These are phyloP conservation scores for Muscicapa comitata DNA, from an alignment of 2,797 vertebrate genomes.

Conservation along the genomic window DNA sequence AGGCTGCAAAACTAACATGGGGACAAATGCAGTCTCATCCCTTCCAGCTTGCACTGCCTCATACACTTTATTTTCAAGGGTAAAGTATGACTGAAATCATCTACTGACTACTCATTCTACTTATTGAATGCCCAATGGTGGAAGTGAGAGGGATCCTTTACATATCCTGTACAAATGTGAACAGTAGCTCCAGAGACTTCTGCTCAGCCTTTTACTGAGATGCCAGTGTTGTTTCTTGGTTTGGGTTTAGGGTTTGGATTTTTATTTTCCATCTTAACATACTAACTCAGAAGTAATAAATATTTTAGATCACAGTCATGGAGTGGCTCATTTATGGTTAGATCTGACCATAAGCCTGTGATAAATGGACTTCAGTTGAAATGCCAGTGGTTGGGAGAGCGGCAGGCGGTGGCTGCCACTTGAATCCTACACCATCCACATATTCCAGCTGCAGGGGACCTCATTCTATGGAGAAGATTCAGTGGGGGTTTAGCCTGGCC, in stretches of 20 bases:
- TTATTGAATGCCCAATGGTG: background rate
- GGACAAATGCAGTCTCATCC: background rate
- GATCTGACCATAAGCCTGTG: slow-evolving; percentile 49
- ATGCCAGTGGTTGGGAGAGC: slow-evolving; percentile 57
- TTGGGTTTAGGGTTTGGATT: background rate
- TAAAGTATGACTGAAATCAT: background rate
- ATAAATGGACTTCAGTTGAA: slow-evolving; percentile 64
- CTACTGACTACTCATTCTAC: no score
- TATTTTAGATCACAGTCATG: slow-evolving; percentile 41
- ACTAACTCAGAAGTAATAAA: slow-evolving; percentile 55
- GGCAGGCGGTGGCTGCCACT: background rate
- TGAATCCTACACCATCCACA: background rate
- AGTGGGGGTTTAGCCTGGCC: slow-evolving; percentile 4
- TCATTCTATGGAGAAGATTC: slow-evolving; percentile 31
- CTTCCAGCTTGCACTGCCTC: background rate
- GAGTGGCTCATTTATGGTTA: slow-evolving; percentile 56
- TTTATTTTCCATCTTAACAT: background rate
- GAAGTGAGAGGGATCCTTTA: background rate
- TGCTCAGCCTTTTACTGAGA: background rate
- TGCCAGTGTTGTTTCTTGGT: background rate
- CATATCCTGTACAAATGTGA: background rate
- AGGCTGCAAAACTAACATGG: background rate
- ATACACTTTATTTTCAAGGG: background rate
- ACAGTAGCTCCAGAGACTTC: background rate
- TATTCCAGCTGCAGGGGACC: slow-evolving; percentile 16